phyloP scores from a whole-genome alignment of 1,140 invertebrate species.

The Anoplolepis gracilipes region DNA sequence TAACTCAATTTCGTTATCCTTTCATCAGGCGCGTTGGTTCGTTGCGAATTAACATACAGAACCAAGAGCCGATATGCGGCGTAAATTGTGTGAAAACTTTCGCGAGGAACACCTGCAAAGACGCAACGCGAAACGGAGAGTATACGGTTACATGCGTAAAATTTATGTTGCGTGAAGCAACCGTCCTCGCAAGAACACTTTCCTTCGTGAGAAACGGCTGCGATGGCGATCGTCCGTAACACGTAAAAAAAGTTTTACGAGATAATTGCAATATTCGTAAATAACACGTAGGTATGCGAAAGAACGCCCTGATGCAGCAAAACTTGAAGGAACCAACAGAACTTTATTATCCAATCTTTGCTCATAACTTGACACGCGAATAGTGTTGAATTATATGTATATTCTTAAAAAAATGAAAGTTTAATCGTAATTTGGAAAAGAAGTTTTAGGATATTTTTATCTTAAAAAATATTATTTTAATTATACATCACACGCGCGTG shows the following conservation, averaged over 20 bases:
- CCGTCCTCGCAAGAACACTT: constrained; percentile 18
- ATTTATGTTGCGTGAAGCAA: constrained; percentile 76
- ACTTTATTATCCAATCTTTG: background rate
- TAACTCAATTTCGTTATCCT: constrained; percentile 49
- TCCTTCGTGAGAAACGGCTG: constrained; percentile 41
- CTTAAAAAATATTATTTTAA: background rate
- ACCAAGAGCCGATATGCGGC: background rate
- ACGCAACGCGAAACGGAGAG: constrained; percentile 12
- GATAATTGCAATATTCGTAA: constrained; percentile 48
- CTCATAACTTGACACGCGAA: background rate
- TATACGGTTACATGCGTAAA: constrained; percentile 50
- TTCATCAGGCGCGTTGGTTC: background rate
- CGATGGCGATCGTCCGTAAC: constrained; percentile 54
- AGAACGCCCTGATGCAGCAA: background rate
- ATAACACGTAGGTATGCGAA: constrained; percentile 27
- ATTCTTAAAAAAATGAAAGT: background rate
- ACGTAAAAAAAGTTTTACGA: constrained; percentile 51
- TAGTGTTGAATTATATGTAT: background rate
- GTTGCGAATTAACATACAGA: constrained; percentile 26
- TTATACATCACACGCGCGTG: too few relatives aligned
- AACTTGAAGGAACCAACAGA: background rate
- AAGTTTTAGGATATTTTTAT: constrained; percentile 4
- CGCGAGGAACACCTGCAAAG: constrained; percentile 63
- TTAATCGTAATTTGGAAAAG: background rate
- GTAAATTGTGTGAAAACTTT: constrained; percentile 55